phyloP scores from a whole-genome alignment of 2,113 vertebrate species.

The Anarrhichthys ocellatus region DNA sequence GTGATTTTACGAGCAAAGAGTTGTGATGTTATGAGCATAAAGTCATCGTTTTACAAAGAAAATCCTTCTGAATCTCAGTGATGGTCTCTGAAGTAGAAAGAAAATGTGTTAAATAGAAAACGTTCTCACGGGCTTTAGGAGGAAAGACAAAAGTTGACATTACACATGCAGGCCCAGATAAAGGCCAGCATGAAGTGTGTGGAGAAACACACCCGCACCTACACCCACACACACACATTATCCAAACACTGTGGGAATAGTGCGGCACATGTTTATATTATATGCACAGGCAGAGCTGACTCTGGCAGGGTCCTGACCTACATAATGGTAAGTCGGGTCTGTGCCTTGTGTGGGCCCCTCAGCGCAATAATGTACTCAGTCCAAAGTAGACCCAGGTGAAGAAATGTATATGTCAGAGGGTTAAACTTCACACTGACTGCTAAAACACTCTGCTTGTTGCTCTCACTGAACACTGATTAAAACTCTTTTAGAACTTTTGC shows the following conservation, averaged over 20 bases:
- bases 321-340: conserved; percentile 25
- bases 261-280: conserved; percentile 62
- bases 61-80: not conserved
- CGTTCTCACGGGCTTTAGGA: not conserved
- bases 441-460: conserved; percentile 1
- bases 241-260: conserved; percentile 58
- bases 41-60: not conserved
- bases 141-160: conserved; percentile 33
- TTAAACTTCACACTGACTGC: not conserved
- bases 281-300: conserved; percentile 20
- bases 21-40: no score
- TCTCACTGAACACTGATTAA: not conserved
- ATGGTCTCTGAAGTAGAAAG: not conserved
- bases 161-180: conserved; percentile 21
- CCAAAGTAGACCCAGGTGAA: not conserved
- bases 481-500: not conserved
- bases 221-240: conserved; percentile 18
- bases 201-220: not conserved
- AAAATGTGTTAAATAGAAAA: not conserved
- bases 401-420: not conserved
- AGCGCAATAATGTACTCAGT: conserved; percentile 34
- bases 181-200: conserved; percentile 24
- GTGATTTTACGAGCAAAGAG: not conserved
- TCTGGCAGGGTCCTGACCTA: conserved; percentile 57
- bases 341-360: conserved; percentile 43